Conservation (phyloP, 2,888 invertebrate genomes). For the Lithodes maja region DNA sequence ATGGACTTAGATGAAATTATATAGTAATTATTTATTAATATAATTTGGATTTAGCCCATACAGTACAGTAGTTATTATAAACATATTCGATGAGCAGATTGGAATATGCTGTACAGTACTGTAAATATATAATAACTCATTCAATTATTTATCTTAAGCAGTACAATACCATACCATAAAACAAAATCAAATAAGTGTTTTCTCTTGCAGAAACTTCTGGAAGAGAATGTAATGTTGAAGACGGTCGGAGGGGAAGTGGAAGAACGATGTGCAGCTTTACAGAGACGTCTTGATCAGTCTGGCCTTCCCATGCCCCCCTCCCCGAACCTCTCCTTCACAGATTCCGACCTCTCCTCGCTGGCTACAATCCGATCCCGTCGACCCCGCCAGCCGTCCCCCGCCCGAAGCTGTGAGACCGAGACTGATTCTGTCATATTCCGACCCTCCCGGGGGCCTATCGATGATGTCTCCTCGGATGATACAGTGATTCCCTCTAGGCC, state of each 20-base stretch:
- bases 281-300: slow-evolving; percentile 60
- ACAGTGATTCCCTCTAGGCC: slow-evolving; percentile 45
- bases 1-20: too few species aligned
- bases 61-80: too few species aligned
- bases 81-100: not conserved
- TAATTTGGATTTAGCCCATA: too few species aligned
- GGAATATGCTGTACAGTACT: not conserved
- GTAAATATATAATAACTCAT: not conserved
- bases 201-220: slow-evolving; percentile 67
- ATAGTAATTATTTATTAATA: too few species aligned
- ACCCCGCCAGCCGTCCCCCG: slow-evolving; percentile 48
- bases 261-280: slow-evolving; percentile 64
- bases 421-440: slow-evolving; percentile 59
- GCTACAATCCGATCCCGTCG: slow-evolving; percentile 51
- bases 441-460: slow-evolving; percentile 18
- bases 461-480: slow-evolving; percentile 39
- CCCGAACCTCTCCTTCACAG: slow-evolving; percentile 65
- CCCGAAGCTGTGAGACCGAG: slow-evolving; percentile 45
- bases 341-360: slow-evolving; percentile 70
- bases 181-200: not conserved
- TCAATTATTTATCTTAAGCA: not conserved
- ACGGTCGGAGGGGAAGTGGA: slow-evolving; percentile 70
- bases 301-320: slow-evolving; percentile 67
- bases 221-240: slow-evolving; percentile 69
- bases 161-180: not conserved